These are phyloP conservation scores for Pituophis catenifer DNA, from an alignment of 2,113 vertebrate species.

Conservation along the genomic window DNA sequence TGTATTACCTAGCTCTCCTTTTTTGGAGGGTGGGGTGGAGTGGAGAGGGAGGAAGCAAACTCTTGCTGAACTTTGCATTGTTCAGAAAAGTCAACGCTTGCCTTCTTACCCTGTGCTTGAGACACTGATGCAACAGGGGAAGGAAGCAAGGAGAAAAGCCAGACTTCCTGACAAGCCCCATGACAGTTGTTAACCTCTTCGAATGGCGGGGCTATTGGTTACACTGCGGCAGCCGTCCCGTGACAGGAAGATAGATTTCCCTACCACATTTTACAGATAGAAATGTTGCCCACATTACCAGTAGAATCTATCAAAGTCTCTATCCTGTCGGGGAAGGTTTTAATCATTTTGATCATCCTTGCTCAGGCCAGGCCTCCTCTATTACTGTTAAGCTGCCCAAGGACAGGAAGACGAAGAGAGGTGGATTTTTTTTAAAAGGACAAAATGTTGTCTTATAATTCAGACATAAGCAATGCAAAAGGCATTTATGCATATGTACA, in stretches of 20 bases:
- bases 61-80: background rate
- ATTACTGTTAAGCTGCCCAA: background rate
- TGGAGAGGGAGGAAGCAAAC: background rate
- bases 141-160: background rate
- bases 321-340: background rate
- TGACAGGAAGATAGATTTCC: slow-evolving; percentile 37
- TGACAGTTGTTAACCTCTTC: background rate
- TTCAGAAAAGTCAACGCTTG: background rate
- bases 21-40: background rate
- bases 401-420: background rate
- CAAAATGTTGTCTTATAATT: background rate
- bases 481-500: background rate
- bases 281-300: background rate
- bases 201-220: background rate
- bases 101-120: background rate
- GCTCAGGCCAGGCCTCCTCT: fast-evolving
- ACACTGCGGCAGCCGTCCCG: background rate
- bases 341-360: background rate
- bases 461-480: background rate
- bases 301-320: slow-evolving; percentile 38
- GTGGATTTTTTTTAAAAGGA: background rate
- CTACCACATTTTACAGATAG: background rate
- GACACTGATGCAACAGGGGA: fast-evolving
- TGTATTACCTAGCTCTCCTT: background rate
- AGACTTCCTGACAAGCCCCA: background rate